A percentile compares a stretch with the other conserved stretches of the same genome.
phyloP scores from a whole-genome alignment of 2,888 invertebrate species.

The Acrobasis repandana region DNA sequence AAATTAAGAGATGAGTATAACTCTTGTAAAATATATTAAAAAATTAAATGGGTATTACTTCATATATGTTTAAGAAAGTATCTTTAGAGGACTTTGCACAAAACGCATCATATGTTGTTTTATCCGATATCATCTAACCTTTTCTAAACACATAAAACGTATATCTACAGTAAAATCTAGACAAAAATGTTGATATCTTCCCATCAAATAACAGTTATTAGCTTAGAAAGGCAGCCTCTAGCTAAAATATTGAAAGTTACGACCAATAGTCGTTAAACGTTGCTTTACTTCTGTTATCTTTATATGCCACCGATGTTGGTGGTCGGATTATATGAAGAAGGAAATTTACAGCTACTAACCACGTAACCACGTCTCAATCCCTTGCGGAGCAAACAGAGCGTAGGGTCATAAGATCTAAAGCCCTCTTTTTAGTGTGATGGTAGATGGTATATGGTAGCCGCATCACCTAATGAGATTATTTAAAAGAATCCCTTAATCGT shows the following conservation, averaged over 20 bases:
- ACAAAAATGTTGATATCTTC: slow-evolving; percentile 21
- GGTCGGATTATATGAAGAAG: slow-evolving; percentile 7
- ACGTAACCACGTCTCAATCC: background rate
- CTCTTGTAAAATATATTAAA: too few species aligned
- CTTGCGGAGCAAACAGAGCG: too few species aligned
- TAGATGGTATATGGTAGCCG: too few species aligned
- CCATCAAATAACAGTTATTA: slow-evolving; percentile 31
- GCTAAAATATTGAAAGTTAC: slow-evolving; percentile 39
- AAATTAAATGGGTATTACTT: too few species aligned
- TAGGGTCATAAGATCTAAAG: too few species aligned
- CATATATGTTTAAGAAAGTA: too few species aligned
- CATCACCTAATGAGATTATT: too few species aligned
- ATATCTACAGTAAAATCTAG: slow-evolving; percentile 22
- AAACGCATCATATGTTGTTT: too few species aligned
- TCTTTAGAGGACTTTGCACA: too few species aligned
- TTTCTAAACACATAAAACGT: slow-evolving; percentile 4
- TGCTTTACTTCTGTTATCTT: slow-evolving; percentile 19
- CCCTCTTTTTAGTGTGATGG: too few species aligned
- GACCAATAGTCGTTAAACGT: slow-evolving; percentile 37
- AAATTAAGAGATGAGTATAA: too few species aligned
- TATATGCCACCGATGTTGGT: slow-evolving; percentile 19
- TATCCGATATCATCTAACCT: background rate
- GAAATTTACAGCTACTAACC: background rate
- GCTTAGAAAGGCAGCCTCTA: slow-evolving; percentile 33
- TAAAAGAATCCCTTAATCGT: too few species aligned